Evolutionary conservation across 2,113 vertebrate genomes (phyloP), one percentile per base, ranked within the genome.

Genomic region (Dromas ardeola): DNA sequence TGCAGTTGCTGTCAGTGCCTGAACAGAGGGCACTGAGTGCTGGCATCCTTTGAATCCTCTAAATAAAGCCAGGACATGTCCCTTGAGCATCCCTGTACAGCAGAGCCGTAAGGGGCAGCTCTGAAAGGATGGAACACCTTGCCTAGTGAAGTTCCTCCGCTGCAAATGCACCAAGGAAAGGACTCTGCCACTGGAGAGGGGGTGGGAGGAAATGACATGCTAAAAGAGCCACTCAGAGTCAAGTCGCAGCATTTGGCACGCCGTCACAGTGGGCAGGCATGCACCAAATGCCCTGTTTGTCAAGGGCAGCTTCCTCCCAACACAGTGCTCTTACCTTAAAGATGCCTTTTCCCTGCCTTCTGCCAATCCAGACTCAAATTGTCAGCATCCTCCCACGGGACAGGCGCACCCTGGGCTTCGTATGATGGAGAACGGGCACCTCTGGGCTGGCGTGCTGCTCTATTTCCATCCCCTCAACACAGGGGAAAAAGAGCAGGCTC

Each of bases 371-470:
- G 69, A 8, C 55, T 36, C 53, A 19, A 5, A 27, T 1, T 5
- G 6, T 5, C 79, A 38, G 25, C 79, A 30, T 25, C 73, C 2
- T 69, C 50, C 72, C 52, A 3, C 0, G 15, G 59, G 11, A 22
- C 59, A 77, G 58, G 16, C 74, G 49, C 36, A 50, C 65, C 72
- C 32, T 4, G 62, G 26, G 43, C 63, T 89, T 40, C 3, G 3
- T 6, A 0, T 0, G 45, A 30, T 40, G 72, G 36, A 18, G 45
- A 61, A 36, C 0, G 12, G 9, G 47, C 25, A 49, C 40, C 45
- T 47, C 8, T 16, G 59, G 58, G 58, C 69, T 36, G 30, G 66
- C 56, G 4, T 5, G n/a, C 42, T 88, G 6, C 80, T 45, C 45
- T 59, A 8, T 13, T 13, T 18, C 36, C 58, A 58, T 9, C 12